Base-by-base conservation (phyloP, 2,113 vertebrate species). In the Oenanthe oenanthe region DNA sequence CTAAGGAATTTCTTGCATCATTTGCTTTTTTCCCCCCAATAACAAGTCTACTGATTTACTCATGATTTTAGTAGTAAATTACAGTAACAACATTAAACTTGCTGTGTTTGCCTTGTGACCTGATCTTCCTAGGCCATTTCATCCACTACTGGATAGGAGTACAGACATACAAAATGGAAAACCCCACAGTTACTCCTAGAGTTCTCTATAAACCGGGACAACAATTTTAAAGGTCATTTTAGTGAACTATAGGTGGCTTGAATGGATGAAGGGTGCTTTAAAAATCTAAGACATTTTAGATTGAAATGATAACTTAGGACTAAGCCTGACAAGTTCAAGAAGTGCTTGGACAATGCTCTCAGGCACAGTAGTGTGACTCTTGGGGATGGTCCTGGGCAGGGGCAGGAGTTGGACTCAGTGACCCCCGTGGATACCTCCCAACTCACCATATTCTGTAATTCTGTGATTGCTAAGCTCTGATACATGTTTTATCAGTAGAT, bases 1-100 rank as follows among this genome's bases (percentile, higher is more conserved):
- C 0, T 0, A 56, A 74, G 29, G 0, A 47, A 15, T 70, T 66
- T 63, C 48, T 77, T 54, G 36, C 21, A 17, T 57, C 13, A 45
- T 47, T 72, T 92, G 4, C 3, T 12, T 48, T 1, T 4, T 12
- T 36, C 6, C 40, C 25, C 26, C 25, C 15, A 21, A 22, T 43
- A 79, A 28, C 4, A 62, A 5, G 0, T 82, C 38, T 66, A 9
- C 51, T 74, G 38, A 74, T 40, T 73, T 91, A 47, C 26, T 70
- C 5, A 5, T 42, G 0, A 38, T 78, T 81, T 78, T 0, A 53
- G 5, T 68, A 42, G 29, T 53, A 45, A 85, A 68, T 65, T 47
- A 57, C 13, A 75, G 28, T 21, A 75, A n/a, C 18, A 89, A 42
- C 36, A 36, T 68, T 85, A 60, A 71, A 56, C 10, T 68, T 95